Evolutionary conservation across 2,888 invertebrate genomes (phyloP).

Genomic region (Sinodicranocentrus sp.): DNA sequence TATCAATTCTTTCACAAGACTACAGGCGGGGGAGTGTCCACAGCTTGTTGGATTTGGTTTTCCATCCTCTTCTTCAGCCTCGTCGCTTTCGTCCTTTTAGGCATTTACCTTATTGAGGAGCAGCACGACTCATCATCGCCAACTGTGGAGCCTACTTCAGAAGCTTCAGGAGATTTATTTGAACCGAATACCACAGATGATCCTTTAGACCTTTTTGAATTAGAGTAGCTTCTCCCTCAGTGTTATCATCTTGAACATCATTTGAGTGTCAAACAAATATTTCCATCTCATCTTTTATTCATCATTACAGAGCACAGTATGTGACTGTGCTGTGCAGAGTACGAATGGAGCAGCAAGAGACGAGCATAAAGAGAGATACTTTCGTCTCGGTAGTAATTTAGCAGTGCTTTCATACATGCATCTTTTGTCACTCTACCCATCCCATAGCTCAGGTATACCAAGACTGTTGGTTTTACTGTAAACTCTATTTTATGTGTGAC

Average conservation of each 20-base stretch:
- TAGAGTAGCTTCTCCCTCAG: slow-evolving; percentile 42
- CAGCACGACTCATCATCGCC: slow-evolving; percentile 56
- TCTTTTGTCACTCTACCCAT: no score
- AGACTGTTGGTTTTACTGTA: no score
- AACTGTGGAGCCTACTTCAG: slow-evolving; percentile 46
- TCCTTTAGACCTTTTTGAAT: slow-evolving; percentile 47
- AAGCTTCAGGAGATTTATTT: slow-evolving; percentile 55
- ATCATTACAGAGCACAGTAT: slow-evolving; percentile 17
- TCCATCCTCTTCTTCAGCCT: slow-evolving; percentile 68
- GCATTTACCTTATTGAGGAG: slow-evolving; percentile 68
- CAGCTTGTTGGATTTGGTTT: slow-evolving; percentile 72
- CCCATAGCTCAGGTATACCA: no score
- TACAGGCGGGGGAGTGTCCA: slow-evolving; percentile 65
- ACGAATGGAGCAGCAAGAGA: slow-evolving; percentile 1
- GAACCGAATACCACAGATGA: slow-evolving; percentile 56
- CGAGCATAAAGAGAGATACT: no score
- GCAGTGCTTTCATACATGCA: no score
- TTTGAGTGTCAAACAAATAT: slow-evolving; percentile 45
- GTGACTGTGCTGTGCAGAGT: slow-evolving; percentile 8
- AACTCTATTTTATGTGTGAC: no score
- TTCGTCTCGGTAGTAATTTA: no score
- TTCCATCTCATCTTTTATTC: slow-evolving; percentile 56
- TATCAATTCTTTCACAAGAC: slow-evolving; percentile 72
- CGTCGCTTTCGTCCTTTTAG: slow-evolving; percentile 68
- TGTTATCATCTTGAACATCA: neutral